Percentiles rank a stretch among this genome's conserved stretches.
These are phyloP conservation scores for Lithobates pipiens DNA, from an alignment of 2,797 vertebrate species.

Conservation along the genomic window DNA sequence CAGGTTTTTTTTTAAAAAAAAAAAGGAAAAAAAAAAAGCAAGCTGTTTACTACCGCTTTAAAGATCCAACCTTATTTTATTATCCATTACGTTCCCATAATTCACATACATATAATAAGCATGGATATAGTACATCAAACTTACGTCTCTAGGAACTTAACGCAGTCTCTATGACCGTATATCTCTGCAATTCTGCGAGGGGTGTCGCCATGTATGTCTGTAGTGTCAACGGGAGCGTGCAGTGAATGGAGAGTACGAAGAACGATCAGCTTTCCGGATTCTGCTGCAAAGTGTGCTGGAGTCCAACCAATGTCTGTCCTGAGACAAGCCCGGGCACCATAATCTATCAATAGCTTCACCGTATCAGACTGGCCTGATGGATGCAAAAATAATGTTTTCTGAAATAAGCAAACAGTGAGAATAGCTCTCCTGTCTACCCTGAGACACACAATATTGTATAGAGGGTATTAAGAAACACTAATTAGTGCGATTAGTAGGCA, in stretches of 20 bases:
- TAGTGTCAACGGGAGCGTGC: constrained; percentile 81
- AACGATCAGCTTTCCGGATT: constrained; percentile 80
- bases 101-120: too few relatives aligned
- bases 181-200: constrained; percentile 85
- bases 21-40: too few relatives aligned
- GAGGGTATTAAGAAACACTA: too few relatives aligned
- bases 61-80: too few relatives aligned
- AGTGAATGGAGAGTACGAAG: constrained; percentile 83
- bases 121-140: constrained; percentile 44
- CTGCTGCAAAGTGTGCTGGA: constrained; percentile 87
- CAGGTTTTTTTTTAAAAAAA: too few relatives aligned
- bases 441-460: too few relatives aligned
- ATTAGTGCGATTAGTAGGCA: too few relatives aligned
- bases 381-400: background rate
- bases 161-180: constrained; percentile 87
- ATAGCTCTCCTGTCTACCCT: too few relatives aligned
- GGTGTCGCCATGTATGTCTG: constrained; percentile 86
- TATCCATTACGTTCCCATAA: too few relatives aligned
- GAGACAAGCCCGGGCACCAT: constrained; percentile 82
- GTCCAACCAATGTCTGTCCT: constrained; percentile 86
- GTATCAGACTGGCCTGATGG: constrained; percentile 81
- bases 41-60: too few relatives aligned
- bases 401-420: too few relatives aligned
- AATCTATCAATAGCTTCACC: constrained; percentile 77
- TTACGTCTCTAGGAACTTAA: constrained; percentile 84